Conservation (phyloP, 2,797 vertebrate species). For the Chloroceryle amazona region DNA sequence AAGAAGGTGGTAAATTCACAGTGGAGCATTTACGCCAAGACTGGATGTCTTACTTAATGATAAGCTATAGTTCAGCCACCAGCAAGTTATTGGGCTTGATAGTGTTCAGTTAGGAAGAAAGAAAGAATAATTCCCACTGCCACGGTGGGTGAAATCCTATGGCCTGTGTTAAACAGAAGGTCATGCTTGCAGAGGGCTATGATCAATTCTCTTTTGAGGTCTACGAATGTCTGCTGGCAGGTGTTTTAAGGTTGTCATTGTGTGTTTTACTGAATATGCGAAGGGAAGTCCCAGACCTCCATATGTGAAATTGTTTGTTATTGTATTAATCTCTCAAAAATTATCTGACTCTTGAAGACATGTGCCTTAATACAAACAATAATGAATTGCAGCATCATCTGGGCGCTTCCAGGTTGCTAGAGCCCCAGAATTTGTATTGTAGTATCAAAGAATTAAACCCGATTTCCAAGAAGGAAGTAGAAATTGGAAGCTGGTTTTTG, state of each 20-base stretch:
- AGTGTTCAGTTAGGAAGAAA: conserved; percentile 11
- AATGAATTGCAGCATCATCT: background rate
- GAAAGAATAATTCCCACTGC: conserved; percentile 16
- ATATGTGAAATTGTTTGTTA: background rate
- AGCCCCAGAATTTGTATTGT: background rate
- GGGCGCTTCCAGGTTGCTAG: background rate
- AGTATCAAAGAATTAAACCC: background rate
- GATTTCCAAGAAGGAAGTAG: background rate
- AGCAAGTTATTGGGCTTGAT: conserved; percentile 25
- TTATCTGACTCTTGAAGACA: background rate
- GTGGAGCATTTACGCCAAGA: background rate
- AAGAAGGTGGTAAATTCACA: conserved; percentile 24
- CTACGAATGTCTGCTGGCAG: background rate
- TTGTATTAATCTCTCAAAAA: background rate
- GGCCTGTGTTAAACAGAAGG: conserved; percentile 32
- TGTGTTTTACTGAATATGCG: background rate
- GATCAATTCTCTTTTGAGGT: conserved; percentile 7
- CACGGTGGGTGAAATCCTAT: background rate
- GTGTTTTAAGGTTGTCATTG: background rate
- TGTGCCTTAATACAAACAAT: background rate
- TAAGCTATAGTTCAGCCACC: conserved; percentile 13
- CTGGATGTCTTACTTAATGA: background rate
- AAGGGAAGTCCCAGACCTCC: background rate
- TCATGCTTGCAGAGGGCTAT: background rate
- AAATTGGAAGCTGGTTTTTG: background rate